Evolutionary conservation across 1,140 invertebrate species (phyloP).

Genomic region (Scylla paramamosain): DNA sequence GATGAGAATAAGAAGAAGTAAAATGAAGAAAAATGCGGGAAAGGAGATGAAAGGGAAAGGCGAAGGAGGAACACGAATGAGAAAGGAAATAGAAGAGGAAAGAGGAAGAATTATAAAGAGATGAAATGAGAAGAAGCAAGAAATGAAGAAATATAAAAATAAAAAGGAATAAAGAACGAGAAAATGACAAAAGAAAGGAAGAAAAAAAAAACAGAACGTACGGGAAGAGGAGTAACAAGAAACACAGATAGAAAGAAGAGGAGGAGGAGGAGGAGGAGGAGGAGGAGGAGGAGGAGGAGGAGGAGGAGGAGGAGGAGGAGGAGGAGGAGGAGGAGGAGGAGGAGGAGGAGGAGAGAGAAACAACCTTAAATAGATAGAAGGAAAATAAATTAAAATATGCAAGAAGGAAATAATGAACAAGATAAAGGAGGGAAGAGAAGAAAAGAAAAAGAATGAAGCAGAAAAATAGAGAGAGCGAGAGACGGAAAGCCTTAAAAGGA

Average conservation of each 20-base stretch:
- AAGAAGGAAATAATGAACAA: no score
- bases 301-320: slow-evolving; percentile 14
- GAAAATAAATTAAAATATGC: no score
- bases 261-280: slow-evolving; percentile 29
- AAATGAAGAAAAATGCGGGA: background rate
- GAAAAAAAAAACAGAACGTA: background rate
- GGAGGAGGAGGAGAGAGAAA: background rate
- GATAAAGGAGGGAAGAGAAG: no score
- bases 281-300: background rate
- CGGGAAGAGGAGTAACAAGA: background rate
- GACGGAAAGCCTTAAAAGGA: background rate
- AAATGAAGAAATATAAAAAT: no score
- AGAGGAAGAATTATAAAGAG: no score
- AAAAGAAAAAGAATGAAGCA: no score
- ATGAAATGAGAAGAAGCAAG: no score
- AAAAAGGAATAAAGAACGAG: no score
- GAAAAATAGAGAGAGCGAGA: background rate
- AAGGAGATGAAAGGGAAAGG: background rate
- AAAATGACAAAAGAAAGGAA: background rate
- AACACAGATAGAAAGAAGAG: background rate
- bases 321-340: slow-evolving; percentile 21
- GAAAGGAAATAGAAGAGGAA: background rate
- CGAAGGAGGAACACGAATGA: background rate
- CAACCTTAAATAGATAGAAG: background rate
- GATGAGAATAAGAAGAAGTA: no score